Conservation (phyloP, 2,797 vertebrate species). For the Todus mexicanus region DNA sequence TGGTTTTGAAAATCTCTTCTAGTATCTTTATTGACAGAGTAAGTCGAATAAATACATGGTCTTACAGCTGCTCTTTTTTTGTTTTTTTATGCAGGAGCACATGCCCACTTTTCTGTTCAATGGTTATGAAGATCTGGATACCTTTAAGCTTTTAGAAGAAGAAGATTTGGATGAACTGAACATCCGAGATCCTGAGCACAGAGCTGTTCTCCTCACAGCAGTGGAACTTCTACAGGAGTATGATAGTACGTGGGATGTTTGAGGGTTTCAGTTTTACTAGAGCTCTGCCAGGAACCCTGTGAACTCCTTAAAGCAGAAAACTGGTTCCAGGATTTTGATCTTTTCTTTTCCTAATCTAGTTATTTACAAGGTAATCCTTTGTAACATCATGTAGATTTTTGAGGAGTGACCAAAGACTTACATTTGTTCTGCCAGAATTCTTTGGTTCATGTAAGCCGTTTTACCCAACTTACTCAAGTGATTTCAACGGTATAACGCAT, state of each 20-base stretch:
- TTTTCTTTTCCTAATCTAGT: neutral
- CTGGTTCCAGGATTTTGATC: neutral
- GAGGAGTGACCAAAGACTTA: neutral
- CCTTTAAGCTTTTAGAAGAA: slow-evolving; percentile 95
- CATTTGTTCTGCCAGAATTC: neutral
- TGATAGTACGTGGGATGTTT: slow-evolving; percentile 84
- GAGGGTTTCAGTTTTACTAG: neutral
- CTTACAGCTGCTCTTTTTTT: neutral
- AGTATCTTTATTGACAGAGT: neutral
- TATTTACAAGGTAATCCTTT: neutral
- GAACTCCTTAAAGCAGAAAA: neutral
- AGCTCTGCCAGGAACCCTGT: neutral
- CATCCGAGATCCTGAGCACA: slow-evolving; percentile 92
- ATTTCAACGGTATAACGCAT: neutral
- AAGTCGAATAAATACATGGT: neutral
- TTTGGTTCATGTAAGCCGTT: neutral
- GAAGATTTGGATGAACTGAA: slow-evolving; percentile 97
- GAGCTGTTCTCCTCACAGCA: slow-evolving; percentile 92
- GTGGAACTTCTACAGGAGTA: slow-evolving; percentile 97
- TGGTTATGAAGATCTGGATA: slow-evolving; percentile 97
- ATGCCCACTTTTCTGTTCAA: slow-evolving; percentile 99
- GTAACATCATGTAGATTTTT: neutral
- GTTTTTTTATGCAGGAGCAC: slow-evolving; percentile 82
- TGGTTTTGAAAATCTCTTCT: neutral
- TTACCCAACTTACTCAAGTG: neutral